phyloP scores from a whole-genome alignment of 2,797 vertebrate species.

The Tinamus major region DNA sequence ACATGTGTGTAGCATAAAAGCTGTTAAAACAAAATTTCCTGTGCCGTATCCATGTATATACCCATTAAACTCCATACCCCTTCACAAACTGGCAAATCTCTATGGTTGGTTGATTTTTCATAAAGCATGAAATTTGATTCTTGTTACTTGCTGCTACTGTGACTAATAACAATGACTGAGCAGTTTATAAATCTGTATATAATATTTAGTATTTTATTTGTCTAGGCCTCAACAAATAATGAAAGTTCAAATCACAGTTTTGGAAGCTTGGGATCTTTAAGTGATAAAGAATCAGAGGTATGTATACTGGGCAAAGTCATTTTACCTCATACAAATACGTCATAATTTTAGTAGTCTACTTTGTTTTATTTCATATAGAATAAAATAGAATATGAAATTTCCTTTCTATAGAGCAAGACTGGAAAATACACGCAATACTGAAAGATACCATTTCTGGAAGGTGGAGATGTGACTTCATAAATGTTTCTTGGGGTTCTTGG shows the following conservation, averaged over 20 bases:
- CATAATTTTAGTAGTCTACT: neutral
- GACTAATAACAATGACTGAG: neutral
- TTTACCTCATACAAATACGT: neutral
- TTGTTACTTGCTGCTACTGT: neutral
- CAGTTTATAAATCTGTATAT: neutral
- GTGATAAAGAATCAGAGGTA: slow-evolving; percentile 99
- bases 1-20: neutral
- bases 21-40: neutral
- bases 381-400: neutral
- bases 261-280: slow-evolving; percentile 97
- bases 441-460: neutral
- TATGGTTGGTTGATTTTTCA: neutral
- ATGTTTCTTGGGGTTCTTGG: neutral
- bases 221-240: slow-evolving; percentile 95
- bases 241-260: slow-evolving; percentile 99
- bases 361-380: neutral
- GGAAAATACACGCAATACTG: neutral
- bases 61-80: neutral
- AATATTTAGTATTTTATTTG: slow-evolving; percentile 30
- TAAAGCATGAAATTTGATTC: neutral
- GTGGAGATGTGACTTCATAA: neutral
- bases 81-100: neutral
- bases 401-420: neutral
- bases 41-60: neutral
- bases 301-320: slow-evolving; percentile 27